Evolutionary conservation across 2,888 invertebrate species (phyloP).

Genomic region (Eustalomyia histrio): DNA sequence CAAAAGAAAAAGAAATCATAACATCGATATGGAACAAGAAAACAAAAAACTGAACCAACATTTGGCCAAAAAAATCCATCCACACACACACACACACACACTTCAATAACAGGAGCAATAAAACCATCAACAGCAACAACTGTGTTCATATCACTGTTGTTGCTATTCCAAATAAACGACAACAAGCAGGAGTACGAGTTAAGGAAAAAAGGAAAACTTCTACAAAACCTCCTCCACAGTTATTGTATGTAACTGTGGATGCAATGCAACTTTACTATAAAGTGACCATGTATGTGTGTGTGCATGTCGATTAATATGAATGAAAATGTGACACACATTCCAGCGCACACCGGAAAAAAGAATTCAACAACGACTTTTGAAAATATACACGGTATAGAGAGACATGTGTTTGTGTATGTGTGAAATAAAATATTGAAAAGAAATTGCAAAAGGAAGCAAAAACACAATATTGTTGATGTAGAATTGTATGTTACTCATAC

Average conservation of each 20-base stretch:
- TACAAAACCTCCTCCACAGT: conserved; percentile 49
- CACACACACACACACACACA: background rate
- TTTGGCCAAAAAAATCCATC: conserved; percentile 7
- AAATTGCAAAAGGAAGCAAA: conserved; percentile 34
- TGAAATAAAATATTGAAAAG: conserved; percentile 37
- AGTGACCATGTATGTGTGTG: conserved; percentile 19
- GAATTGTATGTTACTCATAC: conserved; percentile 10
- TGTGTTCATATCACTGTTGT: conserved; percentile 7
- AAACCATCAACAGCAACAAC: conserved; percentile 23
- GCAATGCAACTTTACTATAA: conserved; percentile 1
- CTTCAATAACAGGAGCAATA: background rate
- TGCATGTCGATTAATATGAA: conserved; percentile 5
- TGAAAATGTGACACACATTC: conserved; percentile 58
- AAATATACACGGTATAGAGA: background rate
- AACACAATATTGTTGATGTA: background rate
- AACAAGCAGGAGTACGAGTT: conserved; percentile 21
- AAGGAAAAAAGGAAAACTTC: conserved; percentile 47
- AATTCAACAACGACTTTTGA: conserved; percentile 17
- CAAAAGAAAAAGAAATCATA: conserved; percentile 54
- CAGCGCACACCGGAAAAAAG: conserved; percentile 15
- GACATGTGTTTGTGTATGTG: background rate
- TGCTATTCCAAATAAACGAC: background rate
- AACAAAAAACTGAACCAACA: conserved; percentile 4
- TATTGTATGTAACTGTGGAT: background rate
- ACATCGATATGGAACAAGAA: conserved; percentile 13